These are phyloP conservation scores for Macaca nemestrina DNA, from an alignment of 2,113 vertebrate species.

Conservation along the genomic window DNA sequence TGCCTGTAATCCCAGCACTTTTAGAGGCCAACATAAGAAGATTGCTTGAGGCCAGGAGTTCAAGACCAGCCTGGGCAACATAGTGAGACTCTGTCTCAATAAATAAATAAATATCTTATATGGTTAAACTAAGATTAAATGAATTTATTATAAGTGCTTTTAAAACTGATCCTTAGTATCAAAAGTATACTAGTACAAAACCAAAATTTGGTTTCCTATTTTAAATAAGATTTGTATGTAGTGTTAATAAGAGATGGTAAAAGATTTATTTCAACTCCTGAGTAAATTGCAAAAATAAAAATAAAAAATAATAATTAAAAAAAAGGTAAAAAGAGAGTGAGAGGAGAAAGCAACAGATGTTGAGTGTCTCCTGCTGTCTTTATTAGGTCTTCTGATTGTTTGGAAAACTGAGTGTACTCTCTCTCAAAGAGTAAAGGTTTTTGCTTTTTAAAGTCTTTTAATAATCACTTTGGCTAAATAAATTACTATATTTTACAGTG, in stretches of 20 bases:
- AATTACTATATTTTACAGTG: neutral
- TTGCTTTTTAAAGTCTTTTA: neutral
- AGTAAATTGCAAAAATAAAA: neutral
- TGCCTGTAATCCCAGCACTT: too few species aligned
- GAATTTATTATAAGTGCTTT: neutral
- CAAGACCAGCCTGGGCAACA: too few species aligned
- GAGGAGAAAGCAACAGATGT: neutral
- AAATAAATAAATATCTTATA: neutral
- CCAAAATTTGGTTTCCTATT: neutral
- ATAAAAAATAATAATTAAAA: too few species aligned
- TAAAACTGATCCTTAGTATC: neutral
- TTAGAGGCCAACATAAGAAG: too few species aligned
- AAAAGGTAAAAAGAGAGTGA: neutral
- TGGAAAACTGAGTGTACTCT: neutral
- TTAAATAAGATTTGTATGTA: neutral
- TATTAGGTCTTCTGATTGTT: neutral
- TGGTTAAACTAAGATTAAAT: neutral
- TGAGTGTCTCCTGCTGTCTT: neutral
- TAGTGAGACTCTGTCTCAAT: too few species aligned
- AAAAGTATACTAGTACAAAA: neutral
- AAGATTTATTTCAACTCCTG: neutral
- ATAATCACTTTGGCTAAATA: neutral
- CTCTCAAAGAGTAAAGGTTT: neutral
- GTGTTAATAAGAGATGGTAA: neutral
- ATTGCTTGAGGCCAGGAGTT: too few species aligned